Evolutionary conservation across 2,888 invertebrate genomes (phyloP), one percentile per base, ranked within the genome.

Genomic region (Andrena chrysosceles): DNA sequence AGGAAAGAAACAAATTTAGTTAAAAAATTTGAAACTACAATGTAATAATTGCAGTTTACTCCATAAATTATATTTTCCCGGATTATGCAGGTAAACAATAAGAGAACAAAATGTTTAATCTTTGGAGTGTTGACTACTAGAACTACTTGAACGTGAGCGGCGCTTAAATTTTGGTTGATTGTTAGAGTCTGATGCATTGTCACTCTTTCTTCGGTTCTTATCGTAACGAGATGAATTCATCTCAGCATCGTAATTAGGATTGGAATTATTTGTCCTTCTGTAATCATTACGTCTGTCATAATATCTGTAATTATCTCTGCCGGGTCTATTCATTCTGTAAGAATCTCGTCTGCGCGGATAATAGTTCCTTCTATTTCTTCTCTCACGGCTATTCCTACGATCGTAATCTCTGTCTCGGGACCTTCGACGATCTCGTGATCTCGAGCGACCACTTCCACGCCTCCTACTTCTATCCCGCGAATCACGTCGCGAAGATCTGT

Each of bases 61-160:
- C 35, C 62, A 77, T 59, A 76, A 77, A 74, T 75, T 72, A 77
- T 63, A 76, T 60, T 56, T 67, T 62, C 10, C 23, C 31, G 49
- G 66, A 56, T 64, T 72, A 49, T 48, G 75, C 23, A 75, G 66
- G 64, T 20, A 76, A 73, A 69, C 33, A 26, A 29, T 35, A 68
- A 69, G 54, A 48, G 23, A 69, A 78, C 8, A 31, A 73, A 54
- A 59, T 10, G 63, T 52, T 88, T 91, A 92, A 68, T 91, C 87
- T 89, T 91, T 92, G 82, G 93, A 91, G 79, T 88, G 91, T 71
- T 88, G 92, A 70, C 92, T 92, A 80, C 91, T 93, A n/a, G 87
- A 87, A 62, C 91, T 91, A 66, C 89, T 91, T 77, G 91, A 92
- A 59, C 92, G 91, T 23, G 93, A 93, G 64, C 91, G 89, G 42